Evolutionary conservation across 2,888 invertebrate species (phyloP), one percentile per base, ranked within the genome.

Genomic region (Leistus spinibarbis): DNA sequence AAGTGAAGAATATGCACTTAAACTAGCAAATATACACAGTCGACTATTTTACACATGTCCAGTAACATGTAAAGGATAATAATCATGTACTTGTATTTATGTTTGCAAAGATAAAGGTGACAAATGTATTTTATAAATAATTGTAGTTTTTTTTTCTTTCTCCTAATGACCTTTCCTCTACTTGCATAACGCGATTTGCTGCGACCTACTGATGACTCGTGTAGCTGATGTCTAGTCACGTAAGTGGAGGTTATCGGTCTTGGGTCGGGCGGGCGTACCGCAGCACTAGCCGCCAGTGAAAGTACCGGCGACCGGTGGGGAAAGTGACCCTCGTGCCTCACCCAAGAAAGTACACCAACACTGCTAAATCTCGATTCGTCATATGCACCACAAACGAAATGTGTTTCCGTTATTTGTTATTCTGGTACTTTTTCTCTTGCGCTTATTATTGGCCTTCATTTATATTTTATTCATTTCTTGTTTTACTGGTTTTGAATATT

Each of bases 121-220:
- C 79, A 79, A 79, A 79, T 79, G 79, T 78, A 78, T 79, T 40
- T 78, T 78, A 79, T 79, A 78, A 78, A 77, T 73, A 62, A 71
- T 76, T 68, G 60, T 70, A 72, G 63, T 71, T 56, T 76, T 76
- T 19, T 40, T 67, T 67, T 74, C 72, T 76, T 54, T 57, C 76
- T 75, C 56, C 68, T 69, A 57, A 75, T 71, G 60, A 60, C 19
- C 22, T 60, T 60, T 60, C 10, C 60, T 20, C 10, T 9, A 60
- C 60, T 60, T 60, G 60, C 60, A 60, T 60, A 60, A 60, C 22
- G 2, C 60, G 60, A 22, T 20, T 40, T 3, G 40, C 60, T 20
- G 60, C 60, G 60, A 60, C 60, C 60, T 16, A 60, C 60, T 60
- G 60, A 60, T 22, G 19, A 22, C 60, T 20, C 19, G 19, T 60